Base-by-base conservation (phyloP, 1,140 invertebrate genomes). In the Amyelois transitella region DNA sequence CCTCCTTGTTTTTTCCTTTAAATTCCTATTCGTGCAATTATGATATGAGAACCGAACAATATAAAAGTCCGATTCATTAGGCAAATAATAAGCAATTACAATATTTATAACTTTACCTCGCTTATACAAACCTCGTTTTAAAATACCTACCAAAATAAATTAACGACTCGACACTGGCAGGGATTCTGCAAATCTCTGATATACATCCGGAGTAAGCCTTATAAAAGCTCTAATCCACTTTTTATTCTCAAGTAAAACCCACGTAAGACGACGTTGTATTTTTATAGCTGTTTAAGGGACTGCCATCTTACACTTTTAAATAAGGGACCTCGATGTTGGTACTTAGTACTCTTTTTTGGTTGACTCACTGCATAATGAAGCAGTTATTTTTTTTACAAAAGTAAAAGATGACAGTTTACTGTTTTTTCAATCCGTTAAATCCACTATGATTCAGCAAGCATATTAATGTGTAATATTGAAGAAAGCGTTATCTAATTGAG, bases 271-370 rank as follows among this genome's bases (percentile, higher is more conserved):
- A 68, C 68, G 59, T 66, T 65, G 56, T 58, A 60, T 60, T 65
- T 82, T 81, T 81, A 85, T 70, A 66, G 64, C 64, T 66, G 70
- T 80, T 81, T 82, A 82, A 81, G 70, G 73, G 68, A 82, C 68
- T 77, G 64, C 69, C 62, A 72, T 70, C 32, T 58, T 53, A 51
- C 53, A 69, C 55, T 55, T 32, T 63, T 69, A 59, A 66, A 62
- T 58, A 53, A 61, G 53, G 60, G 32, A 55, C 53, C 62, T 64
- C 58, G 38, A 63, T 52, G 47, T 58, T 48, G n/a, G 32, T 8
- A 14, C 7, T n/a, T 38, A 38, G 61, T 38, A 38, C 32, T 14
- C 12, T 38, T 14, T 38, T 5, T 8, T 60, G 55, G 51, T 52
- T 53, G 6, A n/a, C n/a, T n/a, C n/a, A n/a, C n/a, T n/a, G n/a